phyloP scores from a whole-genome alignment of 2,113 vertebrate genomes.

The Micromys minutus region DNA sequence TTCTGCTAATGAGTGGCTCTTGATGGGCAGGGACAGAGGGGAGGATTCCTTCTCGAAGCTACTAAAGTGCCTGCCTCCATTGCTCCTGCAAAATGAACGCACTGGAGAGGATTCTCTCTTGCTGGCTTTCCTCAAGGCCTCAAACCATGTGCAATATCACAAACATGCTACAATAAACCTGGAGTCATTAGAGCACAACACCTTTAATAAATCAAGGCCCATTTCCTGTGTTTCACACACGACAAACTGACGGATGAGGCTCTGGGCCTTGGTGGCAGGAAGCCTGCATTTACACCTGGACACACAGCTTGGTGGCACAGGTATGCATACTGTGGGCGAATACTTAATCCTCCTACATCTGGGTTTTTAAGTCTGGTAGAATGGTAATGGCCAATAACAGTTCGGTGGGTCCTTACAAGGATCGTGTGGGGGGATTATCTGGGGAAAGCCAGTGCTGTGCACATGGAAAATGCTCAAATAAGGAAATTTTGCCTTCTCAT shows the following conservation, averaged over 20 bases:
- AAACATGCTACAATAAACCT: background rate
- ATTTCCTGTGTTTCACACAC: rapidly evolving
- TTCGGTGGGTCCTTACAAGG: background rate
- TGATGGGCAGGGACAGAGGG: rapidly evolving
- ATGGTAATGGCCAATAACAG: rapidly evolving
- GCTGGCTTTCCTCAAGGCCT: background rate
- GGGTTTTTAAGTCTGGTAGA: background rate
- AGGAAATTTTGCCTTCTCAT: background rate
- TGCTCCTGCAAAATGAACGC: rapidly evolving
- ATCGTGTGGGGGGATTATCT: background rate
- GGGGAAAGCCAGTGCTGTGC: background rate
- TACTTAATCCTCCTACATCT: background rate
- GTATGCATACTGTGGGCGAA: background rate
- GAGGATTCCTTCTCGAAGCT: rapidly evolving
- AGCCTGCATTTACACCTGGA: background rate
- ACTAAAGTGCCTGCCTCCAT: rapidly evolving
- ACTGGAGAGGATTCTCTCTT: background rate
- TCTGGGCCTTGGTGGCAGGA: background rate
- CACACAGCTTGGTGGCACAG: background rate
- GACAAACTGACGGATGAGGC: background rate
- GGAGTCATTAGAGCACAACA: background rate
- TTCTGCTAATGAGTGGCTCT: background rate
- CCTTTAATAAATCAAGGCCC: background rate
- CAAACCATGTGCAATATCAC: background rate
- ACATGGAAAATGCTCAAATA: background rate